Evolutionary conservation across 2,888 invertebrate genomes (phyloP).

Genomic region (Orthosia gothica): DNA sequence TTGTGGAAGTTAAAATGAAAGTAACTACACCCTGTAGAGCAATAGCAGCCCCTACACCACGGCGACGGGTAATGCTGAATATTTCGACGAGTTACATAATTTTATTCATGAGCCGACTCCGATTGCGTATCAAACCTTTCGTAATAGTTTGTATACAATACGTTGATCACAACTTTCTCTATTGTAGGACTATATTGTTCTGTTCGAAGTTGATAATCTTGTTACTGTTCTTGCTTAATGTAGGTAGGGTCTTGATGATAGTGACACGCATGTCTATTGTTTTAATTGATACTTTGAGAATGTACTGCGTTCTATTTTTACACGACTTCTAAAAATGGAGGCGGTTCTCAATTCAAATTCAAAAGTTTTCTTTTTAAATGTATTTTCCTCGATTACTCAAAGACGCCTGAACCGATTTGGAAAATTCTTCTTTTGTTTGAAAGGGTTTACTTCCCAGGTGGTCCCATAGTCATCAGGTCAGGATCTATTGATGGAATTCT

Average conservation of each 20-base stretch:
- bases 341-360: no score
- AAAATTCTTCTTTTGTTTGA: no score
- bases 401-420: no score
- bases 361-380: no score
- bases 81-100: constrained; percentile 86
- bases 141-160: constrained; percentile 73
- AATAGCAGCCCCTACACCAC: constrained; percentile 80
- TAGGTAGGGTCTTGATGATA: background rate
- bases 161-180: constrained; percentile 60
- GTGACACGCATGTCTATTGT: background rate
- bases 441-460: no score
- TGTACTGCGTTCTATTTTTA: background rate
- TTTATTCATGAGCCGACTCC: constrained; percentile 86
- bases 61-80: constrained; percentile 85
- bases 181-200: constrained; percentile 50
- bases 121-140: constrained; percentile 79
- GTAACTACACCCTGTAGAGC: constrained; percentile 88
- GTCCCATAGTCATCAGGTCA: no score
- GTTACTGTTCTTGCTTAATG: background rate
- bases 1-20: constrained; percentile 91
- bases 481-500: no score
- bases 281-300: background rate
- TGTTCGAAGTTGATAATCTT: constrained; percentile 17
- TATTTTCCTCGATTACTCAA: no score
- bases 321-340: background rate